Conservation (phyloP, 1,140 invertebrate genomes). For the Mesaphorura yosii region DNA sequence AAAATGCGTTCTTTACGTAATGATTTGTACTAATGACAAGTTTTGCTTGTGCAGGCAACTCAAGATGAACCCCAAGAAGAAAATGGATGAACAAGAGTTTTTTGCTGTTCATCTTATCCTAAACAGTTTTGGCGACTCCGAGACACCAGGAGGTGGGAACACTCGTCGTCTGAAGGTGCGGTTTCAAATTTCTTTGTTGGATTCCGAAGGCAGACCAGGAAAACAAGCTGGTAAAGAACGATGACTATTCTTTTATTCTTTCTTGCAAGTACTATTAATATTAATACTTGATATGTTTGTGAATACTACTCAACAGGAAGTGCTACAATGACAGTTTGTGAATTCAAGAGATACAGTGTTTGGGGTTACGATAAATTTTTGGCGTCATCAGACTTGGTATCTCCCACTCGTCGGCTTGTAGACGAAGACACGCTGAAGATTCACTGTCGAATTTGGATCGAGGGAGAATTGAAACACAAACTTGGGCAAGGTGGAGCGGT, state of each 20-base stretch:
- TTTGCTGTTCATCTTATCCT: conserved; percentile 31
- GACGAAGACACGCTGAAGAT: conserved; percentile 28
- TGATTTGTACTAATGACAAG: not conserved
- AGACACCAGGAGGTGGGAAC: not conserved
- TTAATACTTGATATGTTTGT: not conserved
- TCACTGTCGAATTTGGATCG: conserved; percentile 29
- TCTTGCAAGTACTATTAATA: not conserved
- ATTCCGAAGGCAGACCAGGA: conserved; percentile 26
- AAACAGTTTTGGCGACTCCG: conserved; percentile 24
- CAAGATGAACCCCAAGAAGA: conserved; percentile 29
- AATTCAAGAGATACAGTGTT: conserved; percentile 29
- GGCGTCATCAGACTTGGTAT: conserved; percentile 13
- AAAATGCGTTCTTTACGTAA: not conserved
- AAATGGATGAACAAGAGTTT: conserved; percentile 28
- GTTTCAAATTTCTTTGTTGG: conserved; percentile 29
- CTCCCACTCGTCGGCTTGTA: conserved; percentile 18
- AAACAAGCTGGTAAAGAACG: conserved; percentile 28
- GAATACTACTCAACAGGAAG: conserved; percentile 21
- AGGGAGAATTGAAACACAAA: conserved; percentile 25
- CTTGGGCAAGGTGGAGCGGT: conserved; percentile 18
- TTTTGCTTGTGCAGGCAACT: conserved; percentile 22
- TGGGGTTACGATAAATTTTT: conserved; percentile 32
- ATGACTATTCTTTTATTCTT: not conserved
- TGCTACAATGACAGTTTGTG: conserved; percentile 29
- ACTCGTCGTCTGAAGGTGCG: conserved; percentile 28